phyloP scores from a whole-genome alignment of 2,113 vertebrate genomes.

The Limnothrissa miodon region DNA sequence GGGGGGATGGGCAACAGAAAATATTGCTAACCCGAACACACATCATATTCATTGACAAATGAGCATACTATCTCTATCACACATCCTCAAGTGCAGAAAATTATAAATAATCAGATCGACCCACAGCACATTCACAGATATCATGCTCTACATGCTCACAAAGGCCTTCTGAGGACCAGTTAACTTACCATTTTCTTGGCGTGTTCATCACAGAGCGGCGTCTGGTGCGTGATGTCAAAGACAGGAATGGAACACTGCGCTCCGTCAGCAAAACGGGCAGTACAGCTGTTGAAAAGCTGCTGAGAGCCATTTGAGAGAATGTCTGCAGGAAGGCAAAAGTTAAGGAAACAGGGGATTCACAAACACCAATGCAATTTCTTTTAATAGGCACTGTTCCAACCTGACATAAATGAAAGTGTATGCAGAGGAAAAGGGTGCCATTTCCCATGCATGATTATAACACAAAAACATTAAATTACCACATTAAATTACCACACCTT shows the following conservation, averaged over 20 bases:
- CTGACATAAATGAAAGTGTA: background rate
- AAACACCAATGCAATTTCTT: background rate
- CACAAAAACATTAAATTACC: background rate
- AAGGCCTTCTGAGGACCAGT: background rate
- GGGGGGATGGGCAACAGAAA: background rate
- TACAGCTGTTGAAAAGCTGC: constrained; percentile 89
- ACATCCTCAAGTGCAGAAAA: background rate
- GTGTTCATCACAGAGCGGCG: constrained; percentile 87
- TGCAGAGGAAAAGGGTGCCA: background rate
- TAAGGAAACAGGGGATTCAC: constrained; percentile 54
- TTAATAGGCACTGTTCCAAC: background rate
- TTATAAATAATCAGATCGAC: background rate
- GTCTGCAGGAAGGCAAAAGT: constrained; percentile 67
- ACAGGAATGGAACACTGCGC: constrained; percentile 87
- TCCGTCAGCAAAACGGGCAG: constrained; percentile 86
- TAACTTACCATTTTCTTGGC: constrained; percentile 87
- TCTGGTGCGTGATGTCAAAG: constrained; percentile 89
- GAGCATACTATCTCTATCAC: background rate
- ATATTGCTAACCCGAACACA: background rate
- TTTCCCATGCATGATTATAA: background rate
- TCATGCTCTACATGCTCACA: background rate
- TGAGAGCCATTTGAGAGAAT: constrained; percentile 84
- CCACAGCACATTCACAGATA: background rate
- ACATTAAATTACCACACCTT: no score
- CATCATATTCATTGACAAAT: background rate